Conservation (phyloP, 2,113 vertebrate species). For the Tyrannus savana region DNA sequence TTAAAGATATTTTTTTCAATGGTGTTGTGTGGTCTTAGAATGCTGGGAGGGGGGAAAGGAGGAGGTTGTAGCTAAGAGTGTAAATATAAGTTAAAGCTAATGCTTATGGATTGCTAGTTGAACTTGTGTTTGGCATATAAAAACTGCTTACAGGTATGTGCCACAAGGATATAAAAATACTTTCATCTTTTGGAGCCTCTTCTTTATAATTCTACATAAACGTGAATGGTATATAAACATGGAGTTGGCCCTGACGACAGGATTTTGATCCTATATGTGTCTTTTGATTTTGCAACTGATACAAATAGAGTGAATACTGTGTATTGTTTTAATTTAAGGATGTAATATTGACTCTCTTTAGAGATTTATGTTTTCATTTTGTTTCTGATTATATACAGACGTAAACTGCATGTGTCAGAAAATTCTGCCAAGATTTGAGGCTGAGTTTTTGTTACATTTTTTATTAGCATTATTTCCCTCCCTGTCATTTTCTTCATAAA, state of each 20-base stretch:
- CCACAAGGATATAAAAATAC: slow-evolving; percentile 34
- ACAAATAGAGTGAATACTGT: slow-evolving; percentile 74
- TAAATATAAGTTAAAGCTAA: slow-evolving; percentile 62
- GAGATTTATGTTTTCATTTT: slow-evolving; percentile 16
- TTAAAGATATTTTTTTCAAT: slow-evolving; percentile 6
- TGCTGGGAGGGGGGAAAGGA: neutral
- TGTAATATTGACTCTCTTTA: slow-evolving; percentile 4
- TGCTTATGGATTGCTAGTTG: slow-evolving; percentile 36
- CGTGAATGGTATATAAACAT: neutral
- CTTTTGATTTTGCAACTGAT: slow-evolving; percentile 64
- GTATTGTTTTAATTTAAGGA: slow-evolving; percentile 68
- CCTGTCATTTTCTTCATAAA: neutral
- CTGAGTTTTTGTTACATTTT: neutral
- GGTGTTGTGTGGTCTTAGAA: neutral
- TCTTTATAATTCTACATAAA: neutral
- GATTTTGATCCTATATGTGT: slow-evolving; percentile 35
- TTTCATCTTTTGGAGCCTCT: slow-evolving; percentile 38
- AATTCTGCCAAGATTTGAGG: neutral
- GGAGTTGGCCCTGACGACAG: neutral
- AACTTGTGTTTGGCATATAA: slow-evolving; percentile 59
- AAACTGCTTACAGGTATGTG: slow-evolving; percentile 22
- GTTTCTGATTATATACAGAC: slow-evolving; percentile 8
- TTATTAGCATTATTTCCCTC: neutral
- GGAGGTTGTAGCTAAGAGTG: neutral
- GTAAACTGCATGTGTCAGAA: neutral